Percentiles rank a stretch among this genome's conserved stretches.
Evolutionary conservation across 2,888 invertebrate species (phyloP).

Genomic region (Stramonita haemastoma): DNA sequence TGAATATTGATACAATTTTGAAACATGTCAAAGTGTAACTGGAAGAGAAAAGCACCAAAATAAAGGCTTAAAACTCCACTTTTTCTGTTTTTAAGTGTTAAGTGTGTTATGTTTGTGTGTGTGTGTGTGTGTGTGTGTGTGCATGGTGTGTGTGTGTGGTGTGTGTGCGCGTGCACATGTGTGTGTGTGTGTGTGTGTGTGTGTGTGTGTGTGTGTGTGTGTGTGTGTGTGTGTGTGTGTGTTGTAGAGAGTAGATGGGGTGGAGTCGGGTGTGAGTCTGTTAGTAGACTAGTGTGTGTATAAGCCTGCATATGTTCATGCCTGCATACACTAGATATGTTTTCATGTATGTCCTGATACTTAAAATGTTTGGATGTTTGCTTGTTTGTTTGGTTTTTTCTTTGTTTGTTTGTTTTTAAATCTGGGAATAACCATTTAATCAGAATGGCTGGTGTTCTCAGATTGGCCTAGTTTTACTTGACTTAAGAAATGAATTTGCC

Average conservation of each 20-base stretch:
- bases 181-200: neutral
- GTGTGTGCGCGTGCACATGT: neutral
- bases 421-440: too few relatives aligned
- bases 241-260: too few relatives aligned
- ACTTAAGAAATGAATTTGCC: too few relatives aligned
- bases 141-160: neutral
- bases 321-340: neutral
- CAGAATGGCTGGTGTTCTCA: too few relatives aligned
- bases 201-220: neutral
- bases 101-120: neutral
- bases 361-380: too few relatives aligned
- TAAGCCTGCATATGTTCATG: neutral
- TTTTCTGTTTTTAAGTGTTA: too few relatives aligned
- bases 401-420: too few relatives aligned
- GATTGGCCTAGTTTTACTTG: too few relatives aligned
- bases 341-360: neutral
- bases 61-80: neutral
- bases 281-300: neutral
- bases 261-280: neutral
- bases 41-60: neutral
- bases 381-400: too few relatives aligned
- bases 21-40: too few relatives aligned
- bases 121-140: constrained; percentile 14
- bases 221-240: neutral
- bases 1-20: too few relatives aligned